These are phyloP conservation scores for Himalopsyche anomala DNA, from an alignment of 2,888 invertebrate species.

Conservation along the genomic window DNA sequence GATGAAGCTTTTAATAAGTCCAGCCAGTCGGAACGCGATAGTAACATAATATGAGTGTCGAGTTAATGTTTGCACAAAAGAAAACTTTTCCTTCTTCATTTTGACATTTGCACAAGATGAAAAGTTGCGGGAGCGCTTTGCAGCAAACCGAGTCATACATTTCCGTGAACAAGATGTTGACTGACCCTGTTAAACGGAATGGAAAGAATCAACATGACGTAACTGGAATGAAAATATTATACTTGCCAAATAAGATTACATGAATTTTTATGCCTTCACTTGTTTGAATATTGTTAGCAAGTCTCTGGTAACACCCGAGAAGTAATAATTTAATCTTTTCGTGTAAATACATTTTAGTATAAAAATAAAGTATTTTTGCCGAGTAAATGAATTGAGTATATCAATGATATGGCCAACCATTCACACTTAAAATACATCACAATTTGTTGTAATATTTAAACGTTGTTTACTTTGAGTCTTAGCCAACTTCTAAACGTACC, in stretches of 20 bases:
- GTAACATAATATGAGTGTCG: not conserved
- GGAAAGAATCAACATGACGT: constrained; percentile 20
- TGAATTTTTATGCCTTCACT: not conserved
- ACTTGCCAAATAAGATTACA: not conserved
- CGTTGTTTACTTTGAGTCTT: too few species aligned
- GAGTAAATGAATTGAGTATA: too few species aligned
- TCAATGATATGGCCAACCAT: too few species aligned
- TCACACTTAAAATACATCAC: too few species aligned
- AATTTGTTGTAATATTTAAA: too few species aligned
- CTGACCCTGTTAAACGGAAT: constrained; percentile 26
- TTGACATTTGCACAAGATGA: constrained; percentile 6
- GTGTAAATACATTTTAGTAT: too few species aligned
- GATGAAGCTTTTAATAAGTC: not conserved
- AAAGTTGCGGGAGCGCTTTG: not conserved
- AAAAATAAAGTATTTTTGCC: too few species aligned
- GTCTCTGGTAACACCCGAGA: not conserved
- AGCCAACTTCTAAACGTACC: too few species aligned
- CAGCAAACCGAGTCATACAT: not conserved
- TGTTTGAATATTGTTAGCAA: not conserved
- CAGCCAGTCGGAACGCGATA: not conserved
- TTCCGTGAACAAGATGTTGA: constrained; percentile 35
- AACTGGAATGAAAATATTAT: not conserved
- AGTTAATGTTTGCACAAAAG: constrained; percentile 39
- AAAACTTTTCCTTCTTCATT: constrained; percentile 6
- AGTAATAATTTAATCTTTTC: too few species aligned